A percentile compares a stretch with the other conserved stretches of the same genome.
These are phyloP conservation scores for Leptinotarsa peninsularis DNA, from an alignment of 2,888 invertebrate species.

Conservation along the genomic window DNA sequence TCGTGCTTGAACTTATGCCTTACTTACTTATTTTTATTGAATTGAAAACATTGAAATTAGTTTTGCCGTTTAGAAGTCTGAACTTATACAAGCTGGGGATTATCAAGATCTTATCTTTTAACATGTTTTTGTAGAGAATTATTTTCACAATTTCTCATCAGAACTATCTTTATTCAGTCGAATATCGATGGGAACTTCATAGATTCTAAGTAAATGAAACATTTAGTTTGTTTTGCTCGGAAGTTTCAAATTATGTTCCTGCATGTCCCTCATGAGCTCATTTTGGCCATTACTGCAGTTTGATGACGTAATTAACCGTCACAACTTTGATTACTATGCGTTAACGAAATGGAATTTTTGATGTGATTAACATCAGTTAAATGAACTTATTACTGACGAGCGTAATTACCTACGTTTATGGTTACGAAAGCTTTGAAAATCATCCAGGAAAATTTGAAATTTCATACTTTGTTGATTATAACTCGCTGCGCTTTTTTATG, in stretches of 20 bases:
- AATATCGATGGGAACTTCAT: too few relatives aligned
- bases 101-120: too few relatives aligned
- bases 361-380: slow-evolving; percentile 41
- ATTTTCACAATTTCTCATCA: too few relatives aligned
- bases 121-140: too few relatives aligned
- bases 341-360: slow-evolving; percentile 51
- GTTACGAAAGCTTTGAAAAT: slow-evolving; percentile 2
- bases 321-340: slow-evolving; percentile 29
- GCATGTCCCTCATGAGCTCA: background rate
- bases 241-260: background rate
- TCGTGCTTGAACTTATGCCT: too few relatives aligned
- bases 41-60: too few relatives aligned
- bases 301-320: slow-evolving; percentile 22
- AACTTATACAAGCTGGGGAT: too few relatives aligned
- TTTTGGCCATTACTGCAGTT: slow-evolving; percentile 3
- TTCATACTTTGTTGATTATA: slow-evolving; percentile 5
- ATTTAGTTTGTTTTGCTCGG: background rate
- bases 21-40: too few relatives aligned
- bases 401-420: slow-evolving; percentile 24
- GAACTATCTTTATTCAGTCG: too few relatives aligned
- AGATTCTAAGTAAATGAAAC: too few relatives aligned
- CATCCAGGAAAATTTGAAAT: slow-evolving; percentile 9
- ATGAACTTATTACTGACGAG: slow-evolving; percentile 22
- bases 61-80: too few relatives aligned
- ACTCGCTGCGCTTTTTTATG: background rate